Percentiles rank a stretch among this genome's conserved stretches.
phyloP scores from a whole-genome alignment of 1,140 invertebrate genomes.

The Heliconius congener region DNA sequence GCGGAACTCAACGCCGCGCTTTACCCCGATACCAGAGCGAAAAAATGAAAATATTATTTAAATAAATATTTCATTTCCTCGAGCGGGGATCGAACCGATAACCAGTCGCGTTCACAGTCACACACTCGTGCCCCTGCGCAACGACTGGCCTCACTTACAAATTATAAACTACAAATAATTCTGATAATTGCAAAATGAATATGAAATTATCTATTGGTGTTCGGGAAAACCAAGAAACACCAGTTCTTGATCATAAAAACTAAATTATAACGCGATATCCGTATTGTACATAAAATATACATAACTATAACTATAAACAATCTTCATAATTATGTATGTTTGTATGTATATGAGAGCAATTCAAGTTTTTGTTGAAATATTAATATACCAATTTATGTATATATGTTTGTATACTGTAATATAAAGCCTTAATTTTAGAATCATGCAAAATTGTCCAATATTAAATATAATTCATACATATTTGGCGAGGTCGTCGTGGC shows the following conservation, averaged over 20 bases:
- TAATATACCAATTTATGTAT: neutral
- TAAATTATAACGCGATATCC: neutral
- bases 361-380: neutral
- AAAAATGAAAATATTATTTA: too few relatives aligned
- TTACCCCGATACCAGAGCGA: too few relatives aligned
- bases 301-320: neutral
- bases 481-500: too few relatives aligned
- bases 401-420: neutral
- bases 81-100: too few relatives aligned
- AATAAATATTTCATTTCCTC: too few relatives aligned
- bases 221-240: neutral
- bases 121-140: too few relatives aligned
- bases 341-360: neutral
- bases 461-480: too few relatives aligned
- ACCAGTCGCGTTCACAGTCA: too few relatives aligned
- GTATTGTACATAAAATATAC: constrained; percentile 5
- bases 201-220: neutral
- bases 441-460: too few relatives aligned
- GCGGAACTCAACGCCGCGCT: too few relatives aligned
- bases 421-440: neutral
- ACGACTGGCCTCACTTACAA: too few relatives aligned
- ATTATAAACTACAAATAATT: neutral
- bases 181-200: neutral
- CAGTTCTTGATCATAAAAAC: neutral
- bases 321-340: neutral